Evolutionary conservation across 35 echinoderm and acorn worm species (phyloP).

Genomic region (Holothuria glaberrima): DNA sequence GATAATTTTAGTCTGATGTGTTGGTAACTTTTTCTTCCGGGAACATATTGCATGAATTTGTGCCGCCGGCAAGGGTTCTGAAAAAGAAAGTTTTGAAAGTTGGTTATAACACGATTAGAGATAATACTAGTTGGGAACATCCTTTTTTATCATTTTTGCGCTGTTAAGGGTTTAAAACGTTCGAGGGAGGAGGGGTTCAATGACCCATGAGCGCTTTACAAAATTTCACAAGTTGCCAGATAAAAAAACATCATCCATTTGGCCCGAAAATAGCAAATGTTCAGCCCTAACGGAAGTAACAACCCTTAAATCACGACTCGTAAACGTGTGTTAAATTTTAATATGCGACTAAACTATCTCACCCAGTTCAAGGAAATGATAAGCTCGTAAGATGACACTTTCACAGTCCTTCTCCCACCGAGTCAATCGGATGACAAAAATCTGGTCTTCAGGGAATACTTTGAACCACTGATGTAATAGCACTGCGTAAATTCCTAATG

Average conservation of each 20-base stretch:
- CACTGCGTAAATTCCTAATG: not conserved
- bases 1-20: not conserved
- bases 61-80: slow-evolving; percentile 6
- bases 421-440: not conserved
- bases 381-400: not conserved
- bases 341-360: too few species aligned
- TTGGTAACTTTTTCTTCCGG: not conserved
- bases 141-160: too few species aligned
- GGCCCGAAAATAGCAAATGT: not conserved
- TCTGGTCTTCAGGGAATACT: not conserved
- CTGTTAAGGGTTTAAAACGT: too few species aligned
- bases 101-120: too few species aligned
- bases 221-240: too few species aligned
- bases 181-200: too few species aligned
- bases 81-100: not conserved
- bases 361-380: not conserved
- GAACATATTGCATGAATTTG: not conserved
- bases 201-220: too few species aligned
- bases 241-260: too few species aligned
- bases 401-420: slow-evolving; percentile 3
- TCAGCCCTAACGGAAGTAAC: too few species aligned
- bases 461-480: slow-evolving; percentile 3
- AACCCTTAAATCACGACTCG: not conserved
- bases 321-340: too few species aligned
- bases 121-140: too few species aligned